phyloP scores from a whole-genome alignment of 2,113 vertebrate species.

The Dasyprocta punctata region DNA sequence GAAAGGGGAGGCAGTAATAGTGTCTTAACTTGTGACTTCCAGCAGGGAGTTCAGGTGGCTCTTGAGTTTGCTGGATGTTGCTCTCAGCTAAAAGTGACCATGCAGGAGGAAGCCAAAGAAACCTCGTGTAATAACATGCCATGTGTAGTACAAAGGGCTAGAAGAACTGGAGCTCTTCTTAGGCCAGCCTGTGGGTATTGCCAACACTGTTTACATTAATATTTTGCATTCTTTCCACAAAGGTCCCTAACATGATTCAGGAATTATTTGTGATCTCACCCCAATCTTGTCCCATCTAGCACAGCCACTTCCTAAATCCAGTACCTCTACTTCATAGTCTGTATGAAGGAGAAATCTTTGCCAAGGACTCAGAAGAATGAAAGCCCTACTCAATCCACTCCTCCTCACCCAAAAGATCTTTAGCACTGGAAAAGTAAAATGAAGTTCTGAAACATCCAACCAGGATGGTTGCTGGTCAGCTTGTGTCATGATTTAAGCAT shows the following conservation, averaged over 20 bases:
- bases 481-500: slow-evolving; percentile 51
- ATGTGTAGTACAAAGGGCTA: neutral
- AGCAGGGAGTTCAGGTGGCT: neutral
- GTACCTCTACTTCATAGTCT: neutral
- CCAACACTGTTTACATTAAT: neutral
- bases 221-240: neutral
- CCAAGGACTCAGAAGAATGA: neutral
- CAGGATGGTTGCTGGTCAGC: slow-evolving; percentile 26
- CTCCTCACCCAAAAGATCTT: neutral
- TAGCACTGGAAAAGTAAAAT: neutral
- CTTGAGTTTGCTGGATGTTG: neutral
- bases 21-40: neutral
- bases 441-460: slow-evolving; percentile 12
- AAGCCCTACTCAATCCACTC: neutral
- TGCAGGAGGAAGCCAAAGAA: neutral
- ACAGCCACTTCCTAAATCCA: neutral
- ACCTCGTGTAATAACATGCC: neutral
- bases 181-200: neutral
- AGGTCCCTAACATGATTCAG: neutral
- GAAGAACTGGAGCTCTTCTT: neutral
- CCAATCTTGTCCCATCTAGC: neutral
- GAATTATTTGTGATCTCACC: neutral
- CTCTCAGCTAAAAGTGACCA: neutral
- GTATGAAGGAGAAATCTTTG: neutral
- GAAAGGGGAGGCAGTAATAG: neutral